These are phyloP conservation scores for Coleophora deauratella DNA, from an alignment of 2,888 invertebrate genomes.

Conservation along the genomic window DNA sequence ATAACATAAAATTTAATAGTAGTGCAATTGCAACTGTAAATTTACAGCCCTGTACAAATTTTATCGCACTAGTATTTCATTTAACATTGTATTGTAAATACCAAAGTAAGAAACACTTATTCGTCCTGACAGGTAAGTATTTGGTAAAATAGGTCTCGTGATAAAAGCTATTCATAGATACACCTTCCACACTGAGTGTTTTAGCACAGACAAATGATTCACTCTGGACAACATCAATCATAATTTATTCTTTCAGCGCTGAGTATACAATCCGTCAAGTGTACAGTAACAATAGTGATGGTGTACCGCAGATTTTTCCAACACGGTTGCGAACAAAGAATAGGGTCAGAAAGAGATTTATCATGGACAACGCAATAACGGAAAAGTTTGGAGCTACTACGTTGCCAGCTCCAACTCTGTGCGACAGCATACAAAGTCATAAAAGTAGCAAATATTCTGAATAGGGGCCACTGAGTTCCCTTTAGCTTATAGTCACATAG, in stretches of 20 bases:
- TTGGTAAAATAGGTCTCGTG: no score
- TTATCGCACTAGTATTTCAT: no score
- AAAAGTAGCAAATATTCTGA: not conserved
- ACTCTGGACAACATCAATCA: slow-evolving; percentile 17
- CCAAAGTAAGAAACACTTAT: no score
- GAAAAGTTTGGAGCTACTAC: slow-evolving; percentile 23
- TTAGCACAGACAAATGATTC: not conserved
- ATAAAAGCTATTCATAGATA: no score
- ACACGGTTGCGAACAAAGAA: slow-evolving; percentile 31
- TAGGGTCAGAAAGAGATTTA: slow-evolving; percentile 29
- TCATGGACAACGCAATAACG: slow-evolving; percentile 31
- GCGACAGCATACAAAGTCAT: slow-evolving; percentile 6
- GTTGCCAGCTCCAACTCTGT: slow-evolving; percentile 7
- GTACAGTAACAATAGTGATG: slow-evolving; percentile 26
- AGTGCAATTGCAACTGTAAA: no score
- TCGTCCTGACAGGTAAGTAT: no score
- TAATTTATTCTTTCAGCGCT: slow-evolving; percentile 22
- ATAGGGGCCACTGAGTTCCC: no score
- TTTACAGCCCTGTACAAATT: no score
- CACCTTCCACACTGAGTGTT: no score
- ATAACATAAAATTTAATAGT: no score
- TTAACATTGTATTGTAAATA: no score
- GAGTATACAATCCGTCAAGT: slow-evolving; percentile 12
- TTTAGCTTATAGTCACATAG: no score
- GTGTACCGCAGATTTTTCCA: slow-evolving; percentile 29